phyloP scores from a whole-genome alignment of 2,113 vertebrate species.

The Indicator maculatus region DNA sequence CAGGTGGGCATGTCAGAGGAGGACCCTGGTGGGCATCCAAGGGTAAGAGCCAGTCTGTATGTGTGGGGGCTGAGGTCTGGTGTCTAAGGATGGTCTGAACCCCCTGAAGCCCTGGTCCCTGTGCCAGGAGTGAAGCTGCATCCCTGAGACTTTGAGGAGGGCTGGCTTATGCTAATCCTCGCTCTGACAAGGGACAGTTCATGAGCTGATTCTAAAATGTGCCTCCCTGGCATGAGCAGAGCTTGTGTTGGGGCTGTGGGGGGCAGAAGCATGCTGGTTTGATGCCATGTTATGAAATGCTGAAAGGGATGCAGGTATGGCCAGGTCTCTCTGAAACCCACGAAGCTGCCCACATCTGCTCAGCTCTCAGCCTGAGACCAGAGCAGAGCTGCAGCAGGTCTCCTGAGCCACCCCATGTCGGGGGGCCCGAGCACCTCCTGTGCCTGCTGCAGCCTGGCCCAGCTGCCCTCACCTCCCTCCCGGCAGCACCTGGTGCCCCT shows the following conservation, averaged over 20 bases:
- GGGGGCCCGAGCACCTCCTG: rapidly evolving
- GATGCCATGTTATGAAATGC: neutral
- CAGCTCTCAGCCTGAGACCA: rapidly evolving
- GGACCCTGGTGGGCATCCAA: rapidly evolving
- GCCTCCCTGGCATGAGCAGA: rapidly evolving
- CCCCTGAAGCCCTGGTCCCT: rapidly evolving
- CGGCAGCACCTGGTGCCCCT: rapidly evolving
- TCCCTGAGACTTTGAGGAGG: neutral
- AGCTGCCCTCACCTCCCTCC: neutral
- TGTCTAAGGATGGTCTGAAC: neutral
- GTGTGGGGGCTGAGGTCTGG: rapidly evolving
- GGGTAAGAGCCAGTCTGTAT: neutral
- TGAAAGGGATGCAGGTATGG: neutral
- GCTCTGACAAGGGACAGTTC: neutral
- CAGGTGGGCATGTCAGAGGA: no score
- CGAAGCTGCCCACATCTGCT: rapidly evolving
- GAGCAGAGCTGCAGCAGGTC: neutral
- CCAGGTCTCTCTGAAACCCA: neutral
- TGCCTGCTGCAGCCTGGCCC: rapidly evolving
- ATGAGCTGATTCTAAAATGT: neutral
- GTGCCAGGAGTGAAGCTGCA: neutral
- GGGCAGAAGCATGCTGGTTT: neutral
- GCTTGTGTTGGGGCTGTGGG: neutral
- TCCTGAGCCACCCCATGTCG: neutral
- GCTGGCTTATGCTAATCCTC: neutral